Conservation (phyloP, 2,113 vertebrate genomes). For the Ramphastos sulfuratus region DNA sequence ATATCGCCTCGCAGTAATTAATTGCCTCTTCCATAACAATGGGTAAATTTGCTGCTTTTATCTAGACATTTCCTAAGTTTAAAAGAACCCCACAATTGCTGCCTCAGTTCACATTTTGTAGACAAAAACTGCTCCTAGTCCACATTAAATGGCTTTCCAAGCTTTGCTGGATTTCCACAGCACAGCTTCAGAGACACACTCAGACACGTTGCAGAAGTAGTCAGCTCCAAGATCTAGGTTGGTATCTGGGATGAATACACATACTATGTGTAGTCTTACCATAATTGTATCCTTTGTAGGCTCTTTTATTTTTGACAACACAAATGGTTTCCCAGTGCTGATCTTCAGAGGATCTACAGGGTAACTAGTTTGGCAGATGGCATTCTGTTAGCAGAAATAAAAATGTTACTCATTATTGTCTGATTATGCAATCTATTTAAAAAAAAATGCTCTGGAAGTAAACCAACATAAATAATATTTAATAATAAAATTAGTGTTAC, state of each 20-base stretch:
- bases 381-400: constrained; percentile 71
- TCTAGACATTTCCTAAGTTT: background rate
- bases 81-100: background rate
- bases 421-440: background rate
- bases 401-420: background rate
- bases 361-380: constrained; percentile 67
- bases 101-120: background rate
- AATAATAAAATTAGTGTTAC: background rate
- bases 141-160: background rate
- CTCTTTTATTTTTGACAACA: constrained; percentile 72
- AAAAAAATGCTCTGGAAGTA: background rate
- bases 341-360: constrained; percentile 76
- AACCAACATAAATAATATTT: background rate
- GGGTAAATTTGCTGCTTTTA: background rate
- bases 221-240: background rate
- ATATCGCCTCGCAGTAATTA: too few species aligned
- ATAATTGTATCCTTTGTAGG: constrained; percentile 79
- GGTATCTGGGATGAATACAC: background rate
- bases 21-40: too few species aligned
- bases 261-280: constrained; percentile 73
- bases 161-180: background rate
- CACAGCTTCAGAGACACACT: background rate
- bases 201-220: background rate
- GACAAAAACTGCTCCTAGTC: background rate
- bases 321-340: background rate